Evolutionary conservation across 2,888 invertebrate species (phyloP), one percentile per base, ranked within the genome.

Genomic region (Drosophila nr. perissopoda): DNA sequence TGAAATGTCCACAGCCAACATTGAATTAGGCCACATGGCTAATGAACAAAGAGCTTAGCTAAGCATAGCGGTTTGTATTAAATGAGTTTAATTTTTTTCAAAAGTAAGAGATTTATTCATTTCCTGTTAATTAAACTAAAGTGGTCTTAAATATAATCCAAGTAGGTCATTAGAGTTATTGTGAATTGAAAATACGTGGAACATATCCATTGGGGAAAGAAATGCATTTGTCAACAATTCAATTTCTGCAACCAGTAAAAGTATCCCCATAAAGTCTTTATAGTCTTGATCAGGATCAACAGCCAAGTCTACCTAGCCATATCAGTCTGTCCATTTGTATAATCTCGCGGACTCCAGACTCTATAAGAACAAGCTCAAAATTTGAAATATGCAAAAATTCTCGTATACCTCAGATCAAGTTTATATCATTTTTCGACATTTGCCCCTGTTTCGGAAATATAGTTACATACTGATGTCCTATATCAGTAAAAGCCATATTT

Each of bases 1-100:
- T 33, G 65, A 62, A 67, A 69, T 51, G 27, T 57, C 27, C 64
- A 60, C 31, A 48, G 45, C 36, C n/a, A 42, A 27, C 49, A 18
- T 13, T 18, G 0, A 33, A 51, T 38, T 58, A 69, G 40, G 48
- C 0, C 25, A 18, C 2, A 33, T 31, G 7, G 25, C 38, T 13
- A 42, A 36, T 54, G 29, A 27, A 36, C 34, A 11, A n/a, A n/a
- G 13, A 31, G 6, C 25, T 25, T 18, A 8, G 7, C 21, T 16
- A 7, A 25, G 8, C 45, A 25, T 0, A n/a, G 11, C 2, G 11
- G 1, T 4, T 7, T 11, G 31, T 5, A n/a, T 8, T 7, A 38
- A 54, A 11, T 27, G 18, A 7, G 13, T 11, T 7, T 4, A n/a
- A 34, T 34, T 33, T 31, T 8, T 7, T 29, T 7, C 1, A 6